Evolutionary conservation across 2,888 invertebrate genomes (phyloP), one percentile per base, ranked within the genome.

Genomic region (Catocala fraxini): DNA sequence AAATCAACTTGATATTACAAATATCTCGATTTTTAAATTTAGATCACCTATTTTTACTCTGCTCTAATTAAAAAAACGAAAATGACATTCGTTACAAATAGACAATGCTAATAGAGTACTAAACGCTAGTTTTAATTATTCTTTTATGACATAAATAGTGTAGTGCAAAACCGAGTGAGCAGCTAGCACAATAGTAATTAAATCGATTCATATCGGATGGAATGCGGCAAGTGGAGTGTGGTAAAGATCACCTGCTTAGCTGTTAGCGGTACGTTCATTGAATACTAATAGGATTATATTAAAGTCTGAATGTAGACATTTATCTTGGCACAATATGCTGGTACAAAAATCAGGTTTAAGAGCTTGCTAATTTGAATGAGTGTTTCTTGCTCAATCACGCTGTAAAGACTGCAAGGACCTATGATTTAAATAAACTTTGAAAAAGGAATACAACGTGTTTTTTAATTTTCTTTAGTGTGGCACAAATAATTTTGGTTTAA

Each of bases 211-310:
- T 79, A 78, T 77, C 70, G 58, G 41, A 43, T 67, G 83, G 87
- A 85, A 89, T 88, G 88, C 75, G 71, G 70, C 77, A 83, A 85
- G 77, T 86, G 75, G 85, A 82, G 83, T 85, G 83, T 68, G 79
- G 79, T 79, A 82, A 83, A 86, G 84, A 87, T 85, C 85, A 87
- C 79, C 79, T 85, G 82, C 77, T 69, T 69, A 65, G 65, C 66
- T 60, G 65, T 53, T 39, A 65, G 63, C 63, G 63, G 56, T 64
- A 68, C 62, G 63, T 63, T 75, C 65, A 59, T 67, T 58, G 74
- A 73, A 73, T 75, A 64, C 51, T 67, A 75, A 72, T 65, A 5
- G 11, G 53, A 51, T 48, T 51, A 12, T 61, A 61, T 51, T 67
- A 71, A 62, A 46, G 49, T 51, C 56, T 60, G 39, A 60, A 49